Evolutionary conservation across 2,113 vertebrate genomes (phyloP).

Genomic region (Anthoscopus minutus): DNA sequence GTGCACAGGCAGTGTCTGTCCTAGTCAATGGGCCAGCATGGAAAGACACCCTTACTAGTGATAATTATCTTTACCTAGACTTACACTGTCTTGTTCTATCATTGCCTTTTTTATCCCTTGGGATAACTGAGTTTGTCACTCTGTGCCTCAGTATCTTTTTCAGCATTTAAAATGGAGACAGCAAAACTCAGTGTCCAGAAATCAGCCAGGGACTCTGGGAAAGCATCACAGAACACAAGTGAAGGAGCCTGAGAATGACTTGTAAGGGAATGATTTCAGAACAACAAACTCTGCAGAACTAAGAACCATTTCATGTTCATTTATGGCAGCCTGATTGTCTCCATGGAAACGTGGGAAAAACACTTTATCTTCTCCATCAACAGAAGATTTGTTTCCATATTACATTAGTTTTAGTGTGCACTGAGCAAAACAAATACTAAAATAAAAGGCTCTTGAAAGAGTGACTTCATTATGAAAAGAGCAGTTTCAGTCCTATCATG

Average conservation of each 20-base stretch:
- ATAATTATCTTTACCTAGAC: too few species aligned
- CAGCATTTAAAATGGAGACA: neutral
- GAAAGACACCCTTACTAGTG: neutral
- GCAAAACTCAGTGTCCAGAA: neutral
- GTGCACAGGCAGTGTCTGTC: accelerated
- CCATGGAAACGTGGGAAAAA: conserved; percentile 57
- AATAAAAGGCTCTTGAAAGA: conserved; percentile 3
- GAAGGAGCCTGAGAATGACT: neutral
- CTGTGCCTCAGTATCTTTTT: neutral
- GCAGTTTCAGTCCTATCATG: neutral
- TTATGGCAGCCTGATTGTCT: conserved; percentile 52
- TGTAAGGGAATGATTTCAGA: conserved; percentile 3
- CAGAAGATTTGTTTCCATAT: conserved; percentile 54
- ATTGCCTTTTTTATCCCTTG: neutral
- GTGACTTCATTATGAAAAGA: neutral
- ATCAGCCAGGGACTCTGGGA: neutral
- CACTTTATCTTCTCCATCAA: conserved; percentile 10
- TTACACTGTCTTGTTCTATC: accelerated
- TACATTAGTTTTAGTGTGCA: neutral
- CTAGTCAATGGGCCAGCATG: neutral
- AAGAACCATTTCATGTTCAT: neutral
- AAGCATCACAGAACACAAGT: neutral
- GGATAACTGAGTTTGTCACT: neutral
- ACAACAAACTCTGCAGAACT: conserved; percentile 31
- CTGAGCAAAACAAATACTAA: conserved; percentile 22